A percentile compares a stretch with the other conserved stretches of the same genome.
Conservation (phyloP, 2,113 vertebrate species). For the Tupaia tana region DNA sequence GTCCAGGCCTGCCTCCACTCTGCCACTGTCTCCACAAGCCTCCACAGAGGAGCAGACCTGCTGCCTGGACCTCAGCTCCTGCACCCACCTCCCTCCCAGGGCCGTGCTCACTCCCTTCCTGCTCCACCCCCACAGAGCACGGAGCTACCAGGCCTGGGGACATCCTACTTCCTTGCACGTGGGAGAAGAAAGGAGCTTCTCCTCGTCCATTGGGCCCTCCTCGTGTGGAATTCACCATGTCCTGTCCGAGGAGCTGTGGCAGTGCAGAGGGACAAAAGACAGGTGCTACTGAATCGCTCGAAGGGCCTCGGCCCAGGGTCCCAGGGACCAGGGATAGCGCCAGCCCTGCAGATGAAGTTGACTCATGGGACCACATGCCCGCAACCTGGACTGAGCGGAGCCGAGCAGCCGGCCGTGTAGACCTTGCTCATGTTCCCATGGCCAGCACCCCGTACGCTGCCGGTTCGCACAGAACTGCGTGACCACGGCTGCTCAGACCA, state of each 20-base stretch:
- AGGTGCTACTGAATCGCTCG: rapidly evolving
- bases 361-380: neutral
- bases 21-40: too few relatives aligned
- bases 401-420: rapidly evolving
- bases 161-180: neutral
- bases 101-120: neutral
- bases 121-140: neutral
- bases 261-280: rapidly evolving
- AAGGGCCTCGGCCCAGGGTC: rapidly evolving
- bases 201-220: neutral
- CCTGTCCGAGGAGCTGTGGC: rapidly evolving
- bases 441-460: neutral
- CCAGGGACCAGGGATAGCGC: rapidly evolving
- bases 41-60: too few relatives aligned
- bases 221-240: neutral
- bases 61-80: neutral
- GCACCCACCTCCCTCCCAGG: neutral
- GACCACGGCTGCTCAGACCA: rapidly evolving
- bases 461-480: rapidly evolving
- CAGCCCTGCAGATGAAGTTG: rapidly evolving
- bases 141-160: neutral
- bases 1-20: constrained; percentile 46
- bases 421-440: rapidly evolving
- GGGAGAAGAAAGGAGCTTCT: neutral
- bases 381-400: too few relatives aligned